Percentiles rank a stretch among this genome's conserved stretches.
Evolutionary conservation across 2,888 invertebrate genomes (phyloP).

Genomic region (Aporophyla nigra): DNA sequence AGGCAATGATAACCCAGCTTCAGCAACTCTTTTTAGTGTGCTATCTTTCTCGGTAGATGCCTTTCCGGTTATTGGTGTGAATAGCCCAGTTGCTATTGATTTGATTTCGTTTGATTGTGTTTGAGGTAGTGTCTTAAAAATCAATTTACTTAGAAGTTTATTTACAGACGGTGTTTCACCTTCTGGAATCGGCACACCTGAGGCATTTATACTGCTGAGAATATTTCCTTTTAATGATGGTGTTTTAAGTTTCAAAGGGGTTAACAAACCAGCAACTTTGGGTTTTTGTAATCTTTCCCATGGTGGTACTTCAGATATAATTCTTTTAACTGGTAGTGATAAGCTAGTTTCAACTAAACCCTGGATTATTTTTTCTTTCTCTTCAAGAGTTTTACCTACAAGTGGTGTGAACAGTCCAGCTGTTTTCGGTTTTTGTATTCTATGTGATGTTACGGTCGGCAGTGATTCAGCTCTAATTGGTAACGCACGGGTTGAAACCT

Average conservation of each 20-base stretch:
- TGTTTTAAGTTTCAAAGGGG: conserved; percentile 42
- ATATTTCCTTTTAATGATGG: conserved; percentile 64
- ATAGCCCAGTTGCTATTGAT: conserved; percentile 74
- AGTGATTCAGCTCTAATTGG: conserved; percentile 2
- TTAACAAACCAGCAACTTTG: conserved; percentile 42
- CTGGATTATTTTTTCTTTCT: conserved; percentile 36
- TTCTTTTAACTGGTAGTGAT: conserved; percentile 46
- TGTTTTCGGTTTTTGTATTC: conserved; percentile 50
- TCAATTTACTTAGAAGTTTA: conserved; percentile 36
- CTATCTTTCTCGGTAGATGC: conserved; percentile 73
- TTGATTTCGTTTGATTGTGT: conserved; percentile 58
- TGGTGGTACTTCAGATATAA: conserved; percentile 39
- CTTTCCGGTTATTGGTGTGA: conserved; percentile 76
- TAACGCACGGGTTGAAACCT: not conserved
- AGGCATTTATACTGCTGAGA: conserved; percentile 60
- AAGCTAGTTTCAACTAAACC: conserved; percentile 36
- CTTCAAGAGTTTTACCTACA: conserved; percentile 30
- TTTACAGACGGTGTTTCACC: conserved; percentile 45
- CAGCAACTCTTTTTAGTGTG: conserved; percentile 73
- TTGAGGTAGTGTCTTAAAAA: conserved; percentile 6
- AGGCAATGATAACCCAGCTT: conserved; percentile 76
- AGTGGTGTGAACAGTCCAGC: conserved; percentile 48
- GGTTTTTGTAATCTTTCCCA: conserved; percentile 42
- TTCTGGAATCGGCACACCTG: conserved; percentile 55
- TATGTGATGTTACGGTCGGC: conserved; percentile 43